A percentile compares a stretch with the other conserved stretches of the same genome.
Conservation (phyloP, 2,888 invertebrate genomes). For the Spodoptera exigua region DNA sequence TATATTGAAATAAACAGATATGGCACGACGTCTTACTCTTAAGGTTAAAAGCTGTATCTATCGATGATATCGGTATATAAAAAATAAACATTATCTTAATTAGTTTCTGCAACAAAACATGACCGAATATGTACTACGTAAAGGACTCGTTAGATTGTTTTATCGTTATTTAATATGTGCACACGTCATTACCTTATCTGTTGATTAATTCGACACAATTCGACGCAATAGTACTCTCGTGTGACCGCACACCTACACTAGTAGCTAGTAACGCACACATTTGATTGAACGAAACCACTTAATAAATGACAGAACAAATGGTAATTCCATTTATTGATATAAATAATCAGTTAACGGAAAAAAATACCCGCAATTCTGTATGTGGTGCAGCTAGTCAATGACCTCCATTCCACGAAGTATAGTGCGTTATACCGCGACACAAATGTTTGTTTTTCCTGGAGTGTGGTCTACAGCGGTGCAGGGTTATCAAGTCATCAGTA, state of each 20-base stretch:
- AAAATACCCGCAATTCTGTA: background rate
- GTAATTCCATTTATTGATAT: too few relatives aligned
- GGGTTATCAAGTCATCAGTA: constrained; percentile 26
- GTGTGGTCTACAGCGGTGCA: constrained; percentile 26
- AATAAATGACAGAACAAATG: too few relatives aligned
- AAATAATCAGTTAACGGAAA: too few relatives aligned
- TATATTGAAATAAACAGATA: too few relatives aligned
- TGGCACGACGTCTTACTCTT: too few relatives aligned
- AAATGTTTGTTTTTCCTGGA: constrained; percentile 11
- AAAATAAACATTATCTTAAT: too few relatives aligned
- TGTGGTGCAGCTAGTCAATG: background rate
- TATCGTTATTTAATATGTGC: background rate
- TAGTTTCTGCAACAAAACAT: background rate
- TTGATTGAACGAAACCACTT: too few relatives aligned
- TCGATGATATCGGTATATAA: too few relatives aligned
- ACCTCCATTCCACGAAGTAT: constrained; percentile 25
- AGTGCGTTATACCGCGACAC: constrained; percentile 3
- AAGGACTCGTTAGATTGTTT: constrained; percentile 7
- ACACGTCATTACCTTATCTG: background rate
- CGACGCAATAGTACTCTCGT: background rate
- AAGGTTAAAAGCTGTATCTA: too few relatives aligned
- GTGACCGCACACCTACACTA: background rate
- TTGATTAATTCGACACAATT: background rate
- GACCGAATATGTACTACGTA: background rate
- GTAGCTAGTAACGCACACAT: background rate